Evolutionary conservation across 2,888 invertebrate species (phyloP), one percentile per base, ranked within the genome.

Genomic region (Calameuta filiformis): DNA sequence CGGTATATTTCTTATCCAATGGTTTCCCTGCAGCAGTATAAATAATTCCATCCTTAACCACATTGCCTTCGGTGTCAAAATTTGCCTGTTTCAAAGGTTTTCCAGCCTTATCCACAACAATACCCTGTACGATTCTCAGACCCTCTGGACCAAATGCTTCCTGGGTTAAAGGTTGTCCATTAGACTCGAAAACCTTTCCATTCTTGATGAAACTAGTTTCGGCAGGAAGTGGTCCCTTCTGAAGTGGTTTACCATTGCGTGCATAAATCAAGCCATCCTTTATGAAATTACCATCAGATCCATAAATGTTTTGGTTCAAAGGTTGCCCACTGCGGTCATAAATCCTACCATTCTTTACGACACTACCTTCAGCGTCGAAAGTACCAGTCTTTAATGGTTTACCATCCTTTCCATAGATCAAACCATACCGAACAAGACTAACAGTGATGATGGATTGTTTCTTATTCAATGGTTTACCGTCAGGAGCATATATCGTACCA

Each of bases 61-160:
- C 80, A 71, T 90, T 91, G 0, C 90, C 91, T 56, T 91, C 90
- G 1, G 77, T 78, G 76, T 91, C 91, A 33, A 90, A 91, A 11
- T 71, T 76, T 11, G 84, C 86, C 71, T 85, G 86, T 75, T 88
- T 90, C 74, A 90, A 34, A 0, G 90, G 90, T 78, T 86, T 88
- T 0, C 90, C 90, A 15, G 82, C 79, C 76, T 87, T 86, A 15
- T 91, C 91, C 1, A 90, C 87, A 0, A 90, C 82, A 30, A 79
- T 35, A 31, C 91, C 91, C 12, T 90, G 85, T 11, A 86, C 78
- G 4, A 90, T 85, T 77, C 83, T 88, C 35, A 90, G 73, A 76
- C 90, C 91, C 79, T 91, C 91, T 1, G 89, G 87, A 1, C 91
- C 91, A 71, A 91, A 91, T 31, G 90, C 88, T 80, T 91, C 90